Conservation (phyloP, 2,888 invertebrate species). For the Drosophila peninsularis region DNA sequence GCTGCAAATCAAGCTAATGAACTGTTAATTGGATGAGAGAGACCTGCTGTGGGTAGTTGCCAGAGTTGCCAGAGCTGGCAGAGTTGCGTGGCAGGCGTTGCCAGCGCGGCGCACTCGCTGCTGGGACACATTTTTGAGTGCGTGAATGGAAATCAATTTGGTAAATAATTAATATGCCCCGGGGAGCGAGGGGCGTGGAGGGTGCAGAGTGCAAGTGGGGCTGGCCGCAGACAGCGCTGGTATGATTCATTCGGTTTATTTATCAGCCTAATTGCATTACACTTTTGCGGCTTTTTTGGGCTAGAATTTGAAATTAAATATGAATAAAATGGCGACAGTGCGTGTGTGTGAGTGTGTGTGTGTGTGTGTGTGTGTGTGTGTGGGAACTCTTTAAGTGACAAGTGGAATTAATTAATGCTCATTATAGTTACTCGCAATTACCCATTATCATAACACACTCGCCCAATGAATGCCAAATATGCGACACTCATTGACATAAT, state of each 20-base stretch:
- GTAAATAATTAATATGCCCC: slow-evolving; percentile 55
- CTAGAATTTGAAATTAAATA: slow-evolving; percentile 49
- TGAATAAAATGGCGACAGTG: slow-evolving; percentile 14
- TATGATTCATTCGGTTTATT: slow-evolving; percentile 32
- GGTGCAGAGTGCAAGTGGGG: not conserved
- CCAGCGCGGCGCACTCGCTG: slow-evolving; percentile 13
- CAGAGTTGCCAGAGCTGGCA: not conserved
- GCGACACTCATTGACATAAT: slow-evolving; percentile 11
- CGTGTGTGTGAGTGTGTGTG: not conserved
- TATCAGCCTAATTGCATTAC: slow-evolving; percentile 64
- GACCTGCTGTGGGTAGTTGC: not conserved
- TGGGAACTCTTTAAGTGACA: slow-evolving; percentile 25
- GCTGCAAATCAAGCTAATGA: too few species aligned
- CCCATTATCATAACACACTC: slow-evolving; percentile 17
- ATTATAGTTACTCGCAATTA: slow-evolving; percentile 22
- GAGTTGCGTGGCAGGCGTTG: not conserved
- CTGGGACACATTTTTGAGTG: slow-evolving; percentile 19
- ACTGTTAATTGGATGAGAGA: slow-evolving; percentile 39
- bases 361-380: not conserved
- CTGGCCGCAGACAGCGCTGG: slow-evolving; percentile 15
- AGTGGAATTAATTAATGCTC: slow-evolving; percentile 40
- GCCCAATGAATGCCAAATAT: slow-evolving; percentile 4
- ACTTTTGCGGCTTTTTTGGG: slow-evolving; percentile 54
- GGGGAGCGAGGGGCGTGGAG: not conserved
- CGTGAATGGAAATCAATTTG: slow-evolving; percentile 38